Base-by-base conservation (phyloP, 1,140 invertebrate genomes). In the Drosophila setifemur region DNA sequence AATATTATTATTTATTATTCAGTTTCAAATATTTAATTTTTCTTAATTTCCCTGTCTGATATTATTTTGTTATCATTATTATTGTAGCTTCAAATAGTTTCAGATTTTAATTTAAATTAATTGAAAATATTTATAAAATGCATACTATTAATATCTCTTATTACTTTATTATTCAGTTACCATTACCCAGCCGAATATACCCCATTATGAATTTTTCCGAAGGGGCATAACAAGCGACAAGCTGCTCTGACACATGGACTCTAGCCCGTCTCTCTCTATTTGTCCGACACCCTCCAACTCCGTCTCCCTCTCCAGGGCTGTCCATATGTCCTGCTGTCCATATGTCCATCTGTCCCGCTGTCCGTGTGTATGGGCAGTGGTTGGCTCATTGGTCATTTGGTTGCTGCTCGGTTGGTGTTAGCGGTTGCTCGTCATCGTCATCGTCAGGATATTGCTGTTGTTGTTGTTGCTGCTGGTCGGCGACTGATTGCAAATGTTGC, bases 381-480 rank as follows among this genome's bases (percentile, higher is more conserved):
- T 76, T 76, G 77, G 77, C 67, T 82, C 77, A 81, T 81, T 82
- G 76, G 76, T 81, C 67, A 79, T 81, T 82, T 73, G 77, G 77
- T 81, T 82, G 77, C 77, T 53, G 57, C 76, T 82, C 72, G 72
- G 77, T 82, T 53, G 77, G 68, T 82, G 77, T 81, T 82, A 81
- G 77, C 68, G 73, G 77, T 78, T 61, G 68, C 63, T 61, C 68
- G 53, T 76, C 67, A 63, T 64, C 73, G 67, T 81, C 75, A 50
- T 74, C 76, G 58, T 66, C 70, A 69, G 44, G 31, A 35, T 48
- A 14, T 61, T 37, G 53, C 3, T 25, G 28, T 21, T 66, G 28
- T n/a, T 47, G 31, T 39, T 60, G 55, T 6, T 48, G 31, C 23
- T 60, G 61, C 5, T 57, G 58, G 60, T 45, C 40, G 66, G 37